Conservation (phyloP, 2,888 invertebrate genomes). For the Mythimna albipuncta region DNA sequence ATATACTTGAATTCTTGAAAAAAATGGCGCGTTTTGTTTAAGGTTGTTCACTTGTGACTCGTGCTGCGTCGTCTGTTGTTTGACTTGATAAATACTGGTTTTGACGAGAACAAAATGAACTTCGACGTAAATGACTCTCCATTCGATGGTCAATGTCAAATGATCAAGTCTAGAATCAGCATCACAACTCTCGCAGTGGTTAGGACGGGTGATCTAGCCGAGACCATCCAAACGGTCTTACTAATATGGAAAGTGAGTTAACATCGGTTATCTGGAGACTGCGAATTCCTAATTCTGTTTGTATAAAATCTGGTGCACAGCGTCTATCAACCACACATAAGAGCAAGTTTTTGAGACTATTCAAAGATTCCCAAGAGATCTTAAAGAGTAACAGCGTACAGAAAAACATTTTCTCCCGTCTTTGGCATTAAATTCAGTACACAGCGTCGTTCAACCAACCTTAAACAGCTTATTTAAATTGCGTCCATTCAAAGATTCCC, state of each 20-base stretch:
- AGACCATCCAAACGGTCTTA: no score
- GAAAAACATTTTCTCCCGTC: no score
- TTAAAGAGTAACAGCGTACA: no score
- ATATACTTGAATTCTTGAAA: conserved; percentile 29
- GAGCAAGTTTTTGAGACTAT: background rate
- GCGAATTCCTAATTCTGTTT: background rate
- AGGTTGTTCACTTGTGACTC: conserved; percentile 32
- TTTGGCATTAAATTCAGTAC: no score
- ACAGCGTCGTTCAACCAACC: no score
- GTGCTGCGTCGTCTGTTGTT: background rate
- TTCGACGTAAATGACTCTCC: background rate
- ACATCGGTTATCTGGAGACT: no score
- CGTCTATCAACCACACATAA: background rate
- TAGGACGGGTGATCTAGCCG: no score
- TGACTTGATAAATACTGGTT: conserved; percentile 26
- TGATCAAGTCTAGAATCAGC: background rate
- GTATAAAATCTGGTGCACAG: background rate
- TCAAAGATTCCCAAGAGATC: no score
- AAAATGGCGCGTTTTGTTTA: conserved; percentile 6
- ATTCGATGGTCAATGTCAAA: background rate
- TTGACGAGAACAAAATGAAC: conserved; percentile 10
- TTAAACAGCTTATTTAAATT: no score
- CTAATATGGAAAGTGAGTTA: no score
- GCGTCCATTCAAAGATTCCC: background rate
- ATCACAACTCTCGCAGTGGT: background rate